These are phyloP conservation scores for Cepaea hortensis DNA, from an alignment of 2,888 invertebrate species.

Conservation along the genomic window DNA sequence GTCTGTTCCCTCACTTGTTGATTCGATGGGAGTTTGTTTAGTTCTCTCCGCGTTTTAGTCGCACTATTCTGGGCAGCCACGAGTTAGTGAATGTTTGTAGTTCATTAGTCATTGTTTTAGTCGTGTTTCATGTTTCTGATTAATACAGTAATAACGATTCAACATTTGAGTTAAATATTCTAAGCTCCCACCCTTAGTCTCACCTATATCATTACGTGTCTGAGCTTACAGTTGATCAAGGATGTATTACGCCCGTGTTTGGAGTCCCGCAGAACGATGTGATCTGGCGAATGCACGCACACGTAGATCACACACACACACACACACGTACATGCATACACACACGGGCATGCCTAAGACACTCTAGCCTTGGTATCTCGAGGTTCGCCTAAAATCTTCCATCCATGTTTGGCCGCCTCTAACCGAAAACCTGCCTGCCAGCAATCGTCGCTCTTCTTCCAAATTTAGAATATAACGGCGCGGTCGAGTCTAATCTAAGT, in stretches of 20 bases:
- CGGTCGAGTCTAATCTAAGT: conserved; percentile 45
- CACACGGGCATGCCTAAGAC: conserved; percentile 39
- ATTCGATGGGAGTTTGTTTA: too few species aligned
- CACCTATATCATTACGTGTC: too few species aligned
- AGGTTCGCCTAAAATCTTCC: conserved; percentile 34
- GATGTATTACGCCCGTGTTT: conserved; percentile 4
- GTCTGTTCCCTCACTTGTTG: too few species aligned
- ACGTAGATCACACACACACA: conserved; percentile 25
- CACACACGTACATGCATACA: conserved; percentile 18
- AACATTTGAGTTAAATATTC: too few species aligned
- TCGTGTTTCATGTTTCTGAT: too few species aligned
- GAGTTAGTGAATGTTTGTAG: too few species aligned
- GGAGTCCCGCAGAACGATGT: conserved; percentile 21
- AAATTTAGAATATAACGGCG: conserved; percentile 36
- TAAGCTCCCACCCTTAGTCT: too few species aligned
- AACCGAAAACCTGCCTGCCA: conserved; percentile 15
- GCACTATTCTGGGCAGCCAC: too few species aligned
- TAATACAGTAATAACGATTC: too few species aligned
- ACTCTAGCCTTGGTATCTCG: background rate
- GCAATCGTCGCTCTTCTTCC: conserved; percentile 35
- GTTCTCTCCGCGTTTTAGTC: too few species aligned
- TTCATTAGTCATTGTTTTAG: too few species aligned
- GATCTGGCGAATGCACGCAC: conserved; percentile 23
- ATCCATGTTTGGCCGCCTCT: conserved; percentile 28
- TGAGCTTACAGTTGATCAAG: background rate